Percentiles rank a stretch among this genome's conserved stretches.
Evolutionary conservation across 1,140 invertebrate genomes (phyloP).

Genomic region (Chionoecetes opilio): DNA sequence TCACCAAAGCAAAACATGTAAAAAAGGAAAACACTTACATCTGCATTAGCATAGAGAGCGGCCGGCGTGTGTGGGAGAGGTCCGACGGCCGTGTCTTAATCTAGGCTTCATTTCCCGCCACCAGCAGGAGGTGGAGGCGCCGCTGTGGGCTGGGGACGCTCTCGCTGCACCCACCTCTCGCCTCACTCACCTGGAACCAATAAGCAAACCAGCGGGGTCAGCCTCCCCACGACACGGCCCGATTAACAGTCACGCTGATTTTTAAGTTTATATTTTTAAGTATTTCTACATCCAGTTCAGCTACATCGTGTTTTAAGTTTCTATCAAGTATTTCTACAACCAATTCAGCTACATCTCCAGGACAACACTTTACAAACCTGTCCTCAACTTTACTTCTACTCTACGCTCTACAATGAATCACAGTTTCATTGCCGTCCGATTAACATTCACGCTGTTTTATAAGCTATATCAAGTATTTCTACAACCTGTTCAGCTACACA

Average conservation of each 20-base stretch:
- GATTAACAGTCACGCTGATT: background rate
- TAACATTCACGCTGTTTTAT: no score
- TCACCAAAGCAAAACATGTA: background rate
- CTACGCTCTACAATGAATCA: background rate
- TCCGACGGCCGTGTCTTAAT: slow-evolving; percentile 44
- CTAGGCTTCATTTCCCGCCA: slow-evolving; percentile 40
- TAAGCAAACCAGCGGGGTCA: background rate
- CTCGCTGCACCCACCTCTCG: background rate
- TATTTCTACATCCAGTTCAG: no score
- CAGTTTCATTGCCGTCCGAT: background rate
- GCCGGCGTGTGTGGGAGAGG: background rate
- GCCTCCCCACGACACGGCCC: background rate
- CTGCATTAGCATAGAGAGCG: slow-evolving; percentile 14
- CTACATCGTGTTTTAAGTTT: no score
- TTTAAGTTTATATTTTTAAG: background rate
- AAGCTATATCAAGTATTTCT: no score
- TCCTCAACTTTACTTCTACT: background rate
- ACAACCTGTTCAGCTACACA: no score
- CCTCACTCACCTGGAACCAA: slow-evolving; percentile 17
- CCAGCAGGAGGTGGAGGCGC: slow-evolving; percentile 5
- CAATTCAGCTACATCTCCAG: background rate
- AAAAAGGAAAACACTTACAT: slow-evolving; percentile 15
- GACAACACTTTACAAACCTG: background rate
- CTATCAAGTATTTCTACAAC: no score
- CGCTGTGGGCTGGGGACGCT: background rate